Evolutionary conservation across 2,888 invertebrate species (phyloP).

Genomic region (Thera britannica): DNA sequence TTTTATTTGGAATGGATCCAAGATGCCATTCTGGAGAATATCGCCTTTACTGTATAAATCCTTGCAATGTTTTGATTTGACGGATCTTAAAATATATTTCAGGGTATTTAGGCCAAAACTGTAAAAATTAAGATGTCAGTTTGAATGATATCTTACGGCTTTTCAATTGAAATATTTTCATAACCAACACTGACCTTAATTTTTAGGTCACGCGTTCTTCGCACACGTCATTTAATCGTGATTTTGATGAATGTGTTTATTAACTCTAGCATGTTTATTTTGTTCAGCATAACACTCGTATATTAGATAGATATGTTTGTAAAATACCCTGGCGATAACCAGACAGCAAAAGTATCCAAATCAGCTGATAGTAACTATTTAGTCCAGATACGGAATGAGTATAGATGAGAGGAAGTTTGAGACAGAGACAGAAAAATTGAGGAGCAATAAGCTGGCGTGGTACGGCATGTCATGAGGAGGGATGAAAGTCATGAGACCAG

Average conservation of each 20-base stretch:
- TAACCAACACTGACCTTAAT: constrained; percentile 9
- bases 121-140: background rate
- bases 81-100: constrained; percentile 1
- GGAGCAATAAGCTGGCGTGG: no score
- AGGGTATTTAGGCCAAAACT: background rate
- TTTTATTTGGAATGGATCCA: constrained; percentile 52
- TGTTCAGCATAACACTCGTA: background rate
- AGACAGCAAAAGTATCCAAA: background rate
- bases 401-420: no score
- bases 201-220: constrained; percentile 15
- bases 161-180: constrained; percentile 19
- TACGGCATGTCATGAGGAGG: no score
- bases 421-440: no score
- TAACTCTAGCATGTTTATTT: constrained; percentile 5
- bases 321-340: constrained; percentile 24
- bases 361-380: background rate
- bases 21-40: constrained; percentile 32
- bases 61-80: background rate
- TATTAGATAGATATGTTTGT: background rate
- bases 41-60: background rate
- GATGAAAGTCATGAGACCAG: no score
- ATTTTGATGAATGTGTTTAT: constrained; percentile 21
- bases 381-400: no score
- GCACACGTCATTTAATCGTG: constrained; percentile 9
- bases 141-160: background rate